Evolutionary conservation across 2,113 vertebrate genomes (phyloP).

Genomic region (Cyphomyrus discorhynchus): DNA sequence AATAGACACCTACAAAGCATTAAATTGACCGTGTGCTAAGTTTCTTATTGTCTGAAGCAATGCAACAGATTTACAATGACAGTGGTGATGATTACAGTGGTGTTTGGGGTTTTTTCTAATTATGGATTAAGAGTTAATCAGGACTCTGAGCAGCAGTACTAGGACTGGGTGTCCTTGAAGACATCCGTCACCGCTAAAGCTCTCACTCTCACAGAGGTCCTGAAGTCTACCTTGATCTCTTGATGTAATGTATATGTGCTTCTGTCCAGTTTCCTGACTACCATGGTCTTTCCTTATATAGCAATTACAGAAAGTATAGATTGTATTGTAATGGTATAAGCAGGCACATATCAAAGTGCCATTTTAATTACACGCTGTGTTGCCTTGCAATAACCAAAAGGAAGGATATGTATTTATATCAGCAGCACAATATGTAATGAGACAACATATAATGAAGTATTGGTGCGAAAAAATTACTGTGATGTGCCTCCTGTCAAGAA

Average conservation of each 20-base stretch:
- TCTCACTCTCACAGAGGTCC: neutral
- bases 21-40: neutral
- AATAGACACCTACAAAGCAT: neutral
- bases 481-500: neutral
- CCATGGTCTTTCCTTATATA: neutral
- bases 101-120: neutral
- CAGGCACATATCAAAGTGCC: neutral
- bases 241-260: neutral
- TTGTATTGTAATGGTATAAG: neutral
- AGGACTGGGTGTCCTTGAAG: neutral
- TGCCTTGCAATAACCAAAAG: neutral
- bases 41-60: neutral
- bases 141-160: neutral
- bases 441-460: neutral
- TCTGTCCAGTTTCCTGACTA: neutral
- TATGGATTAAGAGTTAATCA: neutral
- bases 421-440: neutral
- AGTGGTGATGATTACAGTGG: neutral
- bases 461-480: neutral
- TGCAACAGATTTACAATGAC: neutral
- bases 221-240: neutral
- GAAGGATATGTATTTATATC: neutral
- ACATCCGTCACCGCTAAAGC: neutral
- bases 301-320: neutral
- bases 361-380: neutral